phyloP scores from a whole-genome alignment of 1,140 invertebrate species.

The Ooceraea biroi region DNA sequence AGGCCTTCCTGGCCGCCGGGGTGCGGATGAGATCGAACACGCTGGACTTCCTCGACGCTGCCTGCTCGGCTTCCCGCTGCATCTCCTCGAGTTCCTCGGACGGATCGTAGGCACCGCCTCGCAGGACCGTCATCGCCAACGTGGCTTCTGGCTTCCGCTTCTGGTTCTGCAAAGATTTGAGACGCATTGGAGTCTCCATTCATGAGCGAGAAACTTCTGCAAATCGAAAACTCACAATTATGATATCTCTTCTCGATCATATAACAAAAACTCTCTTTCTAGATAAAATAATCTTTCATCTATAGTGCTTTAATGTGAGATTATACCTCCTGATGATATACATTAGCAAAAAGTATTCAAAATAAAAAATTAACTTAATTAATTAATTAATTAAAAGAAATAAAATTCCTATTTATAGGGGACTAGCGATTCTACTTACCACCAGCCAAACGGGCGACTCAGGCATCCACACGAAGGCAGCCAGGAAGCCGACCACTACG shows the following conservation, averaged over 20 bases:
- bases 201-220: background rate
- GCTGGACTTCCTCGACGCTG: constrained; percentile 83
- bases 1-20: constrained; percentile 88
- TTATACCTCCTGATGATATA: too few relatives aligned
- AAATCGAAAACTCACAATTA: too few relatives aligned
- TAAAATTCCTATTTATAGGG: too few relatives aligned
- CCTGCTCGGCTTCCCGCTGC: constrained; percentile 87
- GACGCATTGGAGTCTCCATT: background rate
- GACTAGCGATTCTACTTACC: constrained; percentile 80
- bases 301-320: too few relatives aligned
- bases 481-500: constrained; percentile 89
- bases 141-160: constrained; percentile 85
- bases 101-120: constrained; percentile 87
- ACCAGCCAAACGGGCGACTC: constrained; percentile 93
- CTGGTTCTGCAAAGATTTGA: constrained; percentile 73
- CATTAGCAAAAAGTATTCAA: too few relatives aligned
- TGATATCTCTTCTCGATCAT: background rate
- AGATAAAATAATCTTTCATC: too few relatives aligned
- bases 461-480: constrained; percentile 91
- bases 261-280: background rate
- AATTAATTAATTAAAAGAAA: too few relatives aligned
- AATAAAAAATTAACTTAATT: too few relatives aligned
- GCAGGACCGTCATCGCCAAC: constrained; percentile 87
- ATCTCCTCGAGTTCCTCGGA: constrained; percentile 86
- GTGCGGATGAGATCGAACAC: constrained; percentile 88